Evolutionary conservation across 2,113 vertebrate species (phyloP), one percentile per base, ranked within the genome.

Genomic region (Chinchilla lanigera): DNA sequence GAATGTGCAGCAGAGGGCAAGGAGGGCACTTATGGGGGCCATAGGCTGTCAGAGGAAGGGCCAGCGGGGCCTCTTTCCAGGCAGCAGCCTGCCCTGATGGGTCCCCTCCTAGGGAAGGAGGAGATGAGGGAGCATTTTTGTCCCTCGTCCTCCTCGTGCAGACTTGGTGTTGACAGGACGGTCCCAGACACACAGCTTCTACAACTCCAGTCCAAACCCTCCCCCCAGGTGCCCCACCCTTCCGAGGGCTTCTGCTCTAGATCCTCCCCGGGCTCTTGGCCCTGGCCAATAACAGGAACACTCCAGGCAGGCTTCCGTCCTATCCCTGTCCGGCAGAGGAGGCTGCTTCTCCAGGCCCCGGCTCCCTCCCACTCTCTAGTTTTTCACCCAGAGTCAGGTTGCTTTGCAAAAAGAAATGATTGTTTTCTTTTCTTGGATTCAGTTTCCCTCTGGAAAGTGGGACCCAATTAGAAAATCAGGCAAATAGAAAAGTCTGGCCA

Each of bases 391-490:
- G 50, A 47, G 33, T 63, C 63, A 69, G 92, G 86, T 13, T 30
- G 60, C 86, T 20, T 16, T 84, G 85, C 63, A 33, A 61, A 81
- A 95, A 90, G 41, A 95, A 94, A 73, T 26, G 38, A 78, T 47
- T 82, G 44, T 52, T 85, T 87, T 96, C 56, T 96, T 92, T 92
- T 35, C 82, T 88, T 54, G 81, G 50, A 52, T 96, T 88, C 58
- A 13, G 35, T 82, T 94, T 90, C 92, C 47, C 85, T 95, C 90
- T 97, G 82, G 77, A 97, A 97, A 63, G 20, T 71, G n/a, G 82
- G 95, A 93, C 95, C 88, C 88, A 97, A 28, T 94, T 85, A 96
- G 85, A 95, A 95, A 96, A 93, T 83, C n/a, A 93, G 75, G 89
- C 81, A 87, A 83, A 83, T 50, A 91, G 96, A 89, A 97, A 93